Evolutionary conservation across 2,113 vertebrate genomes (phyloP), one percentile per base, ranked within the genome.

Genomic region (Podocnemis expansa): DNA sequence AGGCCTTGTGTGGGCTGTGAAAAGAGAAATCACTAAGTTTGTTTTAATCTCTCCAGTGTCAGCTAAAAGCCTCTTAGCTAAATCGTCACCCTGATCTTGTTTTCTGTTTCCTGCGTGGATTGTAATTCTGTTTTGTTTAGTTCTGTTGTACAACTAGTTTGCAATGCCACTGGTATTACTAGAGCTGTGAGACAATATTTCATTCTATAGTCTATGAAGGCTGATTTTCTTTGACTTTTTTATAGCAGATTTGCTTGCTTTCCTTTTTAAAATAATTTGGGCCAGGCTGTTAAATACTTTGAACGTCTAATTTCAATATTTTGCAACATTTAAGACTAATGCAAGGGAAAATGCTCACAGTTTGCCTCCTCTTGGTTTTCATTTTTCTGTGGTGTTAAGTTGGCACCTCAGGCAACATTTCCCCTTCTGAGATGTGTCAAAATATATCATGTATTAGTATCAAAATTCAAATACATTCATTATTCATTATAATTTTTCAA

Each of bases 51-150:
- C 47, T 94, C 45, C 82, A 84, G 27, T 58, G 14, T 78, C 73
- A 76, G 85, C 91, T 93, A 67, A 82, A 95, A 95, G 1, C 10
- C 83, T 94, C 92, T 91, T 89, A 87, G 88, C 25, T 92, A 94
- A 95, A 96, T 90, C 70, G 51, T 86, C 88, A 90, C 25, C 47
- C 85, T 88, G 63, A 90, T 51, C 78, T 97, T 94, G n/a, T 97
- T 97, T 97, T 95, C 58, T 89, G 45, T 94, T 97, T 97, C 80
- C 87, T 93, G 34, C 58, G 43, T 27, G 49, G 56, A 87, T 3
- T 92, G 45, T 86, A 88, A 78, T 51, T 67, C 75, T 75, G 80
- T 55, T 19, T 94, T 93, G 87, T 94, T 87, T 89, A 96, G 96
- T 90, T 96, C 91, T 95, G 85, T 88, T 94, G 29, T 45, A 76